These are phyloP conservation scores for Zaprionus inermis DNA, from an alignment of 1,140 invertebrate species.

Conservation along the genomic window DNA sequence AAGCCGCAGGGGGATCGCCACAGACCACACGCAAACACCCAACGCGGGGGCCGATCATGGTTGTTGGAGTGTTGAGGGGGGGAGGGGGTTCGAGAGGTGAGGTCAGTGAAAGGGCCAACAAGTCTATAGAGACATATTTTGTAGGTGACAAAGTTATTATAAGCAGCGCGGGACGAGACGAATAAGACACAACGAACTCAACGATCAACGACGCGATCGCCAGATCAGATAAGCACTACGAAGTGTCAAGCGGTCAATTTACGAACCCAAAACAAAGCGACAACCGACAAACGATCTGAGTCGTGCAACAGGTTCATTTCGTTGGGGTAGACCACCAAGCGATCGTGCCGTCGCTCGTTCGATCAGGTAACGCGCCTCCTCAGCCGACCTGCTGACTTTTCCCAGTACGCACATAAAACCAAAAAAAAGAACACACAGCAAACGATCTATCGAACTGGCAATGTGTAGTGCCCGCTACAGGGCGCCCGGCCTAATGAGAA, in stretches of 20 bases:
- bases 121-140: constrained; percentile 73
- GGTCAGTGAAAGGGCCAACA: constrained; percentile 63
- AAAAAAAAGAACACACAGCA: not conserved
- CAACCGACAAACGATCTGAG: constrained; percentile 34
- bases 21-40: constrained; percentile 63
- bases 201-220: constrained; percentile 70
- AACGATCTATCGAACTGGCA: not conserved
- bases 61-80: not conserved
- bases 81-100: not conserved
- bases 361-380: constrained; percentile 32
- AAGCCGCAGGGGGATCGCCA: constrained; percentile 56
- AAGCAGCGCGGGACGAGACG: constrained; percentile 23
- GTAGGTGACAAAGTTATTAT: constrained; percentile 83
- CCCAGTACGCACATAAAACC: constrained; percentile 69
- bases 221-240: constrained; percentile 74
- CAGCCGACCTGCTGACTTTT: constrained; percentile 74
- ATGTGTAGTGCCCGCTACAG: constrained; percentile 5
- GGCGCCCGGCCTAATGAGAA: constrained; percentile 36
- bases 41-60: constrained; percentile 54
- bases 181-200: constrained; percentile 18
- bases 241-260: constrained; percentile 80
- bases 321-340: constrained; percentile 60
- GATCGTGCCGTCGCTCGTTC: not conserved
- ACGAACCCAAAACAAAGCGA: constrained; percentile 79
- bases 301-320: constrained; percentile 62